A percentile compares a stretch with the other conserved stretches of the same genome.
Evolutionary conservation across 64 coral and sea anemone species (phyloP).

Genomic region (Astreopora myriophthalma): DNA sequence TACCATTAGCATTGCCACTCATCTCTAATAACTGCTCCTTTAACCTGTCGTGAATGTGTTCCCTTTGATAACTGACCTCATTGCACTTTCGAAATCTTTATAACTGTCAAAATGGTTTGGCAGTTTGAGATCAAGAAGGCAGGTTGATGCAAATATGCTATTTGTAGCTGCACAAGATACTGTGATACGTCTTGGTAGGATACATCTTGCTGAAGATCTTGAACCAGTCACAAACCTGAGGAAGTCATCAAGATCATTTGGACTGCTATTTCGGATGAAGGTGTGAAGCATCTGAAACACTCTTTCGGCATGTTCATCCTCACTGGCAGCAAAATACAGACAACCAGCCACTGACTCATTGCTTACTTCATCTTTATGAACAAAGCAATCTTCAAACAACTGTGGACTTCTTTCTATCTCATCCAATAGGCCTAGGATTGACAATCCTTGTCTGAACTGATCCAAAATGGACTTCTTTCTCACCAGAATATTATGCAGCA

Average conservation of each 20-base stretch:
- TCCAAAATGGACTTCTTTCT: slow-evolving; percentile 69
- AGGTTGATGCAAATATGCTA: slow-evolving; percentile 57
- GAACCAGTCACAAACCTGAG: slow-evolving; percentile 42
- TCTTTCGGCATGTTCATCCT: slow-evolving; percentile 25
- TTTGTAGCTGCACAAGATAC: slow-evolving; percentile 31
- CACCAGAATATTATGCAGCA: slow-evolving; percentile 59
- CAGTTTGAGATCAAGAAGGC: slow-evolving; percentile 52
- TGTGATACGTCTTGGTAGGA: slow-evolving; percentile 41
- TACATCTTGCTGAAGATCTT: slow-evolving; percentile 5
- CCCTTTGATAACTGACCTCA: slow-evolving; percentile 36
- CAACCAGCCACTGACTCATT: slow-evolving; percentile 16
- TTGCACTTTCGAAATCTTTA: slow-evolving; percentile 8
- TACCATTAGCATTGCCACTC: neutral
- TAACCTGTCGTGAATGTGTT: slow-evolving; percentile 50
- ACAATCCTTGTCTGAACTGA: slow-evolving; percentile 67
- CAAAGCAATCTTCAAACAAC: slow-evolving; percentile 54
- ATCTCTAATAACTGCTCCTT: neutral
- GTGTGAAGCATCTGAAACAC: slow-evolving; percentile 50
- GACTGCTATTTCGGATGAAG: slow-evolving; percentile 47
- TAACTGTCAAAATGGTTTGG: slow-evolving; percentile 48
- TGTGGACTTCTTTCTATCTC: slow-evolving; percentile 30
- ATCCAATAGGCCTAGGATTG: slow-evolving; percentile 57
- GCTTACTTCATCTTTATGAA: slow-evolving; percentile 34
- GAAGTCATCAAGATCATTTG: slow-evolving; percentile 36
- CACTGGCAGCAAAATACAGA: neutral